These are phyloP conservation scores for Eolophus roseicapilla DNA, from an alignment of 2,113 vertebrate genomes.

Conservation along the genomic window DNA sequence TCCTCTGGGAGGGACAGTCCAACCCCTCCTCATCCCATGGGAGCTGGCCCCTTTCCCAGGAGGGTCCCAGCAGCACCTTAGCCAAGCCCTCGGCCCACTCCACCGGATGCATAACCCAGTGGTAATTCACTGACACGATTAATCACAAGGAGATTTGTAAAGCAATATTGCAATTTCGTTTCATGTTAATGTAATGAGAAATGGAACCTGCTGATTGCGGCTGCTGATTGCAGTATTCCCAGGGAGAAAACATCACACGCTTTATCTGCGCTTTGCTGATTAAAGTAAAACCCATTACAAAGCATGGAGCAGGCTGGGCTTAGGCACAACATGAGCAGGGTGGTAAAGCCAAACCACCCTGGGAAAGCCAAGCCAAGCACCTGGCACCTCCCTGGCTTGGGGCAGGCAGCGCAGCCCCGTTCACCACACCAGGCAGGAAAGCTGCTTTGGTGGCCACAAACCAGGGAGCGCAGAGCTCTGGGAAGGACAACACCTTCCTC, in stretches of 20 bases:
- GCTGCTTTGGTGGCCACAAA: too few relatives aligned
- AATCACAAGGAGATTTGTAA: not conserved
- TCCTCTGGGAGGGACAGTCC: not conserved
- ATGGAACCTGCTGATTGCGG: conserved; percentile 3
- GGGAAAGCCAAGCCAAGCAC: not conserved
- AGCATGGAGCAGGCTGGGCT: not conserved
- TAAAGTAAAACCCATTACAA: conserved; percentile 13
- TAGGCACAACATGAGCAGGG: not conserved
- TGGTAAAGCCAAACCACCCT: not conserved
- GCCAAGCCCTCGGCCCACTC: accelerated
- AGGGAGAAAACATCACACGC: not conserved
- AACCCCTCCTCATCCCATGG: accelerated
- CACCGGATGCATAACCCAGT: accelerated
- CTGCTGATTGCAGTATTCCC: conserved; percentile 31
- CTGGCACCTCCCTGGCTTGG: not conserved
- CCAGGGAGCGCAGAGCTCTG: not conserved
- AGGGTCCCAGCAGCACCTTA: not conserved
- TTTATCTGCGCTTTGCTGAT: not conserved
- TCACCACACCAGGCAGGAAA: not conserved
- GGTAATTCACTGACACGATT: not conserved
- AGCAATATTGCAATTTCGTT: not conserved
- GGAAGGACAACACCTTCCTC: too few relatives aligned
- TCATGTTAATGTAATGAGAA: not conserved
- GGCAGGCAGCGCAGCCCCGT: not conserved
- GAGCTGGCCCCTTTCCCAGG: accelerated